phyloP scores from a whole-genome alignment of 2,888 invertebrate species.

The Drosophila yooni region DNA sequence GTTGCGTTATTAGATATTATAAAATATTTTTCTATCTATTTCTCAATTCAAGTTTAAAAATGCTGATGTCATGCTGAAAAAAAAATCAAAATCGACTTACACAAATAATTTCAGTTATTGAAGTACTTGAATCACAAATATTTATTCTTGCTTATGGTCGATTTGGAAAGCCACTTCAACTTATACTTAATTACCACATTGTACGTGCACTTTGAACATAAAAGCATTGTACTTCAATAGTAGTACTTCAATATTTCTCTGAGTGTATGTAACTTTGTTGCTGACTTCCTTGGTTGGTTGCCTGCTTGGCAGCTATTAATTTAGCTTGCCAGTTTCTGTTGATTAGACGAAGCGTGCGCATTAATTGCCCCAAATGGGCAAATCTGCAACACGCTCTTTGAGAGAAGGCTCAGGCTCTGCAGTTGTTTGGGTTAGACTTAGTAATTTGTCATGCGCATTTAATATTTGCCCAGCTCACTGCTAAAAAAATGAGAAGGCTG shows the following conservation, averaged over 20 bases:
- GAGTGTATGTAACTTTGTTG: constrained; percentile 1
- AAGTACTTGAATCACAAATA: not conserved
- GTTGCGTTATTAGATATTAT: not conserved
- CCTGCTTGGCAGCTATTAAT: constrained; percentile 80
- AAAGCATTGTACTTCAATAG: too few species aligned
- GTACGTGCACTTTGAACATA: not conserved
- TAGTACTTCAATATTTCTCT: not conserved
- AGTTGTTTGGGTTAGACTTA: constrained; percentile 20
- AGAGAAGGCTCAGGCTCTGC: not conserved
- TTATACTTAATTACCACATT: not conserved
- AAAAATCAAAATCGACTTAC: not conserved
- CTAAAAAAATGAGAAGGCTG: not conserved
- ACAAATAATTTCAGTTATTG: not conserved
- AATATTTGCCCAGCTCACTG: constrained; percentile 59
- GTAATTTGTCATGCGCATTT: constrained; percentile 79
- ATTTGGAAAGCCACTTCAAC: not conserved
- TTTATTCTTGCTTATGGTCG: not conserved
- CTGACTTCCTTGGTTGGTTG: constrained; percentile 29
- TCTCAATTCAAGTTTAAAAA: not conserved
- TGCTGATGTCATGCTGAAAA: not conserved
- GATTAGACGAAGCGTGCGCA: constrained; percentile 81
- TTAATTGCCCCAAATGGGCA: constrained; percentile 79
- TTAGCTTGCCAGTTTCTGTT: constrained; percentile 79
- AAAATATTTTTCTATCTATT: not conserved
- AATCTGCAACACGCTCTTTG: constrained; percentile 74